Percentiles rank a stretch among this genome's conserved stretches.
Conservation (phyloP, 1,140 invertebrate genomes). For the Pseudomyrmex concolor region DNA sequence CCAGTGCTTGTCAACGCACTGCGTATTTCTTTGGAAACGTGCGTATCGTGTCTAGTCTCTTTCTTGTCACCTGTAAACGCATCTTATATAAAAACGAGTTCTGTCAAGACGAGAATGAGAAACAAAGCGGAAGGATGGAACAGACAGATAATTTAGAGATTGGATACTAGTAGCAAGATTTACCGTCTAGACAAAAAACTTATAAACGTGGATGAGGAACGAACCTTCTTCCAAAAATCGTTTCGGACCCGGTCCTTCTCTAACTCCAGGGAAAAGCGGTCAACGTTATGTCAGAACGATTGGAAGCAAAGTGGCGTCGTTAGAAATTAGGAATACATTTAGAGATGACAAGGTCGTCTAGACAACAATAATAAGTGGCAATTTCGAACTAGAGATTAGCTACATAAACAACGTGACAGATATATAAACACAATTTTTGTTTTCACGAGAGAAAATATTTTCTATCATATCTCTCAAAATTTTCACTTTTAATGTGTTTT, state of each 20-base stretch:
- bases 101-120: neutral
- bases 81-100: conserved; percentile 25
- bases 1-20: conserved; percentile 30
- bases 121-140: neutral
- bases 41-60: conserved; percentile 20
- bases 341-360: conserved; percentile 13
- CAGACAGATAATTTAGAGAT: conserved; percentile 53
- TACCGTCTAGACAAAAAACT: conserved; percentile 29
- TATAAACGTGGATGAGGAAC: conserved; percentile 62
- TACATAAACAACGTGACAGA: too few species aligned
- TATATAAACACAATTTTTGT: too few species aligned
- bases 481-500: too few species aligned
- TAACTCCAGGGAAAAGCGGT: neutral
- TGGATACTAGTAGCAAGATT: conserved; percentile 9
- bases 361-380: neutral
- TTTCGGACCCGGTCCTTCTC: neutral
- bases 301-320: conserved; percentile 38
- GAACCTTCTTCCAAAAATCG: conserved; percentile 1
- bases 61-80: conserved; percentile 55
- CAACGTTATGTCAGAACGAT: neutral
- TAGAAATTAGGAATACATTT: conserved; percentile 55
- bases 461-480: too few species aligned
- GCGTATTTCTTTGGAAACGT: neutral
- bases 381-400: too few species aligned
- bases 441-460: too few species aligned